A percentile compares a stretch with the other conserved stretches of the same genome.
phyloP scores from a whole-genome alignment of 2,888 invertebrate species.

The Sarcophaga subvicina region DNA sequence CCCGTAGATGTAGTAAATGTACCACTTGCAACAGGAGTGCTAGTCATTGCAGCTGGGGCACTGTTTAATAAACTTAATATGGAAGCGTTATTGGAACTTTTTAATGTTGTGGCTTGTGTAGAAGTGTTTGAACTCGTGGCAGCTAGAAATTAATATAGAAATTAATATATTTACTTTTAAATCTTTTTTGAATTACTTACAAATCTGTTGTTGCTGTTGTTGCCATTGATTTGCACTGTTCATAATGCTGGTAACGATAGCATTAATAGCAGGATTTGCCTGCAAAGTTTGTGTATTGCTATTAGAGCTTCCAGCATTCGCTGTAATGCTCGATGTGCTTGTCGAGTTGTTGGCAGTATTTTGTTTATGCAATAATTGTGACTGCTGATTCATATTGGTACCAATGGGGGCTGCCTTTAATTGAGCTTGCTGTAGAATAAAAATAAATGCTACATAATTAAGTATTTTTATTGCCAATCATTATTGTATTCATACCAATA shows the following conservation, averaged over 20 bases:
- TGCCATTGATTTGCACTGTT: constrained; percentile 92
- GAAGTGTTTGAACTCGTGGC: constrained; percentile 62
- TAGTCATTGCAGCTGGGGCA: constrained; percentile 89
- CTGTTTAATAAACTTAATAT: constrained; percentile 90
- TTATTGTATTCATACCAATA: constrained; percentile 84
- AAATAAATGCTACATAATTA: not conserved
- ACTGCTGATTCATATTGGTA: constrained; percentile 76
- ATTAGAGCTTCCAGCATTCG: constrained; percentile 47
- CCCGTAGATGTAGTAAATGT: constrained; percentile 78
- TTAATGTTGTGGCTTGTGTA: constrained; percentile 69
- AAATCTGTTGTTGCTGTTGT: constrained; percentile 82
- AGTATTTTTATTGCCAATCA: not conserved
- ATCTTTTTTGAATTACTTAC: constrained; percentile 52
- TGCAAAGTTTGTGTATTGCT: constrained; percentile 76
- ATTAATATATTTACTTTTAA: constrained; percentile 3
- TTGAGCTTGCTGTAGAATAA: constrained; percentile 85
- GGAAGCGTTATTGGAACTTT: constrained; percentile 84
- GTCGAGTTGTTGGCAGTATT: constrained; percentile 70
- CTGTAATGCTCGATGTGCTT: constrained; percentile 71
- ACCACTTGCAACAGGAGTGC: constrained; percentile 83
- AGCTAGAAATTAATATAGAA: constrained; percentile 23
- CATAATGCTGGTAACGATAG: constrained; percentile 90
- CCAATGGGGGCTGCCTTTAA: constrained; percentile 83
- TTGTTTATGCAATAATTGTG: constrained; percentile 72
- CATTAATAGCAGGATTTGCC: constrained; percentile 86